Evolutionary conservation across 2,113 vertebrate genomes (phyloP), one percentile per base, ranked within the genome.

Genomic region (Acanthochromis polyacanthus): DNA sequence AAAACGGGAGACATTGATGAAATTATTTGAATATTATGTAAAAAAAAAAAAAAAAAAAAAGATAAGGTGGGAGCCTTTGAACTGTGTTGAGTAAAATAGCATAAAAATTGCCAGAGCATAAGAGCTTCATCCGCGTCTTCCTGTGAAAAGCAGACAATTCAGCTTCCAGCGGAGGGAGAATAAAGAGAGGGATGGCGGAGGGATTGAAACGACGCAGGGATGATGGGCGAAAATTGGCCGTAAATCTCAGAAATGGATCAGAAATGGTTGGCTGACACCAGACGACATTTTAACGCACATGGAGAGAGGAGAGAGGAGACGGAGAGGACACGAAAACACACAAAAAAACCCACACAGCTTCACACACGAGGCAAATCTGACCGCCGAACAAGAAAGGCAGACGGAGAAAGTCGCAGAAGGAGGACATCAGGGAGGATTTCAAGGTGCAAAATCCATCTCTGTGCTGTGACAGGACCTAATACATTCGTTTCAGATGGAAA

Each of bases 401-500:
- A 69, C 14, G 67, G 10, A 52, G 52, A 92, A 46, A 73, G 69
- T 67, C 72, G 71, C 23, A 75, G 55, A 93, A 53, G 72, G 78
- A 75, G 81, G 77, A 63, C 80, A 71, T 77, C 62, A 78, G 38
- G 55, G 75, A 80, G 87, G 88, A 93, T 95, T 96, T 95, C 94
- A 96, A 96, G 95, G 95, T 90, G 95, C 89, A 91, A 92, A 95
- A 98, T 97, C 95, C 83, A 96, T 96, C 94, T 95, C 86, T 69
- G 63, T 83, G 89, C 74, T 84, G 89, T 96, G 96, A 97, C 96
- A 97, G 95, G 92, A 94, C 90, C 91, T 96, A 96, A 97, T 97
- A 96, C 94, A 95, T 98, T 97, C 97, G 95, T 97, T 97, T 96
- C 95, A 94, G 94, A 94, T 92, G 83, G 94, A 96, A 97, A 97